Percentiles rank a stretch among this genome's conserved stretches.
Evolutionary conservation across 1,140 invertebrate species (phyloP).

Genomic region (Drepana arcuata): DNA sequence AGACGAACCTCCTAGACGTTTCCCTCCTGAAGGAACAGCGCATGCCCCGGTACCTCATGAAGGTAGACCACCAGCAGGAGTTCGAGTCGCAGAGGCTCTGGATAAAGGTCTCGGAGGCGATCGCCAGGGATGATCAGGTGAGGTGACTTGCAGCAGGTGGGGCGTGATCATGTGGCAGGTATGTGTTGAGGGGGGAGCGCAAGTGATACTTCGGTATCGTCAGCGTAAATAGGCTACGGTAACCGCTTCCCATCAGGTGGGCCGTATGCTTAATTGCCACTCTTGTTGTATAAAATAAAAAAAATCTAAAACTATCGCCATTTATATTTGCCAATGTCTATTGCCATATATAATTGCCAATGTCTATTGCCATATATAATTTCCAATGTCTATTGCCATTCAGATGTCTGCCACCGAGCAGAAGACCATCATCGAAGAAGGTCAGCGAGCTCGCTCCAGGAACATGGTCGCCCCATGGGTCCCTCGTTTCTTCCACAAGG

Average conservation of each 20-base stretch:
- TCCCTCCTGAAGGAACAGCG: conserved; percentile 80
- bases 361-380: no score
- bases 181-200: no score
- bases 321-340: no score
- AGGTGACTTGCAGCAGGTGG: not conserved
- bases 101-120: conserved; percentile 87
- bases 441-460: conserved; percentile 80
- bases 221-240: no score
- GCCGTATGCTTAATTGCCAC: no score
- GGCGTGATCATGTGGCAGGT: no score
- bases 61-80: conserved; percentile 81
- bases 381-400: no score
- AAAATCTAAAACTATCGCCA: no score
- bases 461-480: conserved; percentile 43
- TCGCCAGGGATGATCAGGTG: conserved; percentile 83
- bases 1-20: conserved; percentile 82
- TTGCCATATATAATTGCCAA: no score
- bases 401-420: conserved; percentile 87
- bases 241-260: no score
- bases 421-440: conserved; percentile 90
- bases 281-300: no score
- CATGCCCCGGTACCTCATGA: conserved; percentile 84
- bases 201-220: no score
- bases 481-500: conserved; percentile 45
- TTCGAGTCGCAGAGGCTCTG: conserved; percentile 92